These are phyloP conservation scores for Microtus oregoni DNA, from an alignment of 2,113 vertebrate genomes.

Conservation along the genomic window DNA sequence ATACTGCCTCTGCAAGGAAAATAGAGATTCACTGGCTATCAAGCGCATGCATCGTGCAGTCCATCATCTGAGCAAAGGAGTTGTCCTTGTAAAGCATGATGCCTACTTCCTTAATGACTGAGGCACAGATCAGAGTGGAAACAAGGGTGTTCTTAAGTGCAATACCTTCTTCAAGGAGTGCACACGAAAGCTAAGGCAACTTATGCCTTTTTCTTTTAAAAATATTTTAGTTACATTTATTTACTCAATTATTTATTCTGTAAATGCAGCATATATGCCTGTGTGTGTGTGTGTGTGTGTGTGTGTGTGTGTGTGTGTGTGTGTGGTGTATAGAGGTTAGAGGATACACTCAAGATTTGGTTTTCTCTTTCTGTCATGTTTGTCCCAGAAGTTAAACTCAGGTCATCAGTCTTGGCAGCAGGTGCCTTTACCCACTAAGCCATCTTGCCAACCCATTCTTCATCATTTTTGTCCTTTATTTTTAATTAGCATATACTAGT, in stretches of 20 bases:
- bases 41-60: neutral
- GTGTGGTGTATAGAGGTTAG: neutral
- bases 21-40: slow-evolving; percentile 45
- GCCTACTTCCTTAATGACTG: neutral
- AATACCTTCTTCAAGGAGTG: neutral
- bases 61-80: neutral
- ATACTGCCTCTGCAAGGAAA: slow-evolving; percentile 30
- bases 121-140: slow-evolving; percentile 1
- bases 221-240: neutral
- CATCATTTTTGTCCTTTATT: neutral
- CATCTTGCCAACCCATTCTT: neutral
- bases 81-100: neutral
- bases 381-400: neutral
- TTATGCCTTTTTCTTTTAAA: neutral
- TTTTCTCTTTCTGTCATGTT: neutral
- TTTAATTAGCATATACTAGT: neutral
- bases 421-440: neutral
- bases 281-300: neutral
- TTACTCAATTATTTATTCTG: neutral
- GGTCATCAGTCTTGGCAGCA: neutral
- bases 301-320: neutral
- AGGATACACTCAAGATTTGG: neutral
- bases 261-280: neutral
- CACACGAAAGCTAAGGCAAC: neutral
- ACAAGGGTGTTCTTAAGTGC: neutral